These are phyloP conservation scores for Microchirus variegatus DNA, from an alignment of 2,797 vertebrate species.

Conservation along the genomic window DNA sequence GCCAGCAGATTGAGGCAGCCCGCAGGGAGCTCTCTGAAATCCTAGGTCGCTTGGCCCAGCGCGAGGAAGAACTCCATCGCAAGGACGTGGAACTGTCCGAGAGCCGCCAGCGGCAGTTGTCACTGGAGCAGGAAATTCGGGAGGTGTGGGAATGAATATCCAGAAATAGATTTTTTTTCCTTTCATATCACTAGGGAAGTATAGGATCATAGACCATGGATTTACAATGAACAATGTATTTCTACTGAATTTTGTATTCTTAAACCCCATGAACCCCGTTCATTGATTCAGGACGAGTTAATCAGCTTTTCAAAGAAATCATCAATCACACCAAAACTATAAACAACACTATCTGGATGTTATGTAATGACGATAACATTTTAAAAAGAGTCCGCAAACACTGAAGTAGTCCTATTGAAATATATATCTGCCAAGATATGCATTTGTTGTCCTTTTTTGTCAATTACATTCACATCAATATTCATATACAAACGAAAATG, in stretches of 20 bases:
- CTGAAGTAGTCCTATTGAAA: conserved; percentile 6
- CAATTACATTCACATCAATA: background rate
- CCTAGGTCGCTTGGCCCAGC: conserved; percentile 86
- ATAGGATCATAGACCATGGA: background rate
- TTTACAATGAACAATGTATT: background rate
- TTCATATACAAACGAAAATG: conserved; percentile 5
- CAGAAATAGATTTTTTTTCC: conserved; percentile 22
- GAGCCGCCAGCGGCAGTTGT: conserved; percentile 78
- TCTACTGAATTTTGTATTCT: background rate
- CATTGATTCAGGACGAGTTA: conserved; percentile 6
- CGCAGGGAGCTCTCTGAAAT: conserved; percentile 87
- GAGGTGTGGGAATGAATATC: conserved; percentile 69
- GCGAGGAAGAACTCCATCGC: conserved; percentile 88
- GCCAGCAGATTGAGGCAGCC: conserved; percentile 88
- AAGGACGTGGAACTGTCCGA: conserved; percentile 87
- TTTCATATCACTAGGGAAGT: conserved; percentile 12
- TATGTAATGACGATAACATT: background rate
- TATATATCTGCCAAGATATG: background rate
- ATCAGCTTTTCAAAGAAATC: conserved; percentile 1
- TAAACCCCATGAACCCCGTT: background rate
- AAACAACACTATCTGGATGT: background rate
- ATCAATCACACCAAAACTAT: background rate
- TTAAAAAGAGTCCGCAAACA: background rate
- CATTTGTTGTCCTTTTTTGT: background rate
- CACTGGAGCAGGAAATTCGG: conserved; percentile 85